Evolutionary conservation across 1,140 invertebrate species (phyloP), one percentile per base, ranked within the genome.

Genomic region (Saccostrea echinata): DNA sequence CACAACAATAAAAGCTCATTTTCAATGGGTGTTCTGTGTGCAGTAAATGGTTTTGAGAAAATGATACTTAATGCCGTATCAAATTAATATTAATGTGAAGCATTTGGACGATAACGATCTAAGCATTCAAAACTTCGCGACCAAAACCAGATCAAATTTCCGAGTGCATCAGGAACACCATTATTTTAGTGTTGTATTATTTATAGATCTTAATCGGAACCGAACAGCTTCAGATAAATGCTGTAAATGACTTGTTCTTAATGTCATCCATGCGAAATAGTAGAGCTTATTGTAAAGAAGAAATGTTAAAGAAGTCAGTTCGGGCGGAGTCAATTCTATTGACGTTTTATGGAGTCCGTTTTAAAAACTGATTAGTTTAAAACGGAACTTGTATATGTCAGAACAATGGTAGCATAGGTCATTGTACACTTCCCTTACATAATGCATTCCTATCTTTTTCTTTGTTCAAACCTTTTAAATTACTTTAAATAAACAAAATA

Each of bases 111-210:
- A 76, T 76, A 76, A 76, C 33, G 27, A 76, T 76, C 68, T 76
- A 76, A 76, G 68, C 27, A 76, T 76, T 76, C 68, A 76, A 76
- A n/a, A 76, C 30, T 30, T 30, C 27, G 68, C 16, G 68, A 27
- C 27, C 30, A 76, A 30, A 76, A 33, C 27, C 11, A 3, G 68
- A 30, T 76, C 68, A 30, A 30, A 27, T 76, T 76, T 30, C 68
- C 27, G 68, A 76, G 68, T 76, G 68, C 68, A 76, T 76, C 68
- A 30, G 68, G 68, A 76, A 33, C 27, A 33, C 30, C 68, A 76
- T 76, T 76, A 76, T 76, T 76, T 76, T 30, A 76, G 68, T 76
- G 68, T 76, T 76, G 68, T 76, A 76, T 33, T 76, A 76, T 76
- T 76, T 30, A 76, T 76, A 76, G 68, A 76, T 76, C 68, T 33